Base-by-base conservation (phyloP, 1,140 invertebrate genomes). In the Brachionus calyciflorus region DNA sequence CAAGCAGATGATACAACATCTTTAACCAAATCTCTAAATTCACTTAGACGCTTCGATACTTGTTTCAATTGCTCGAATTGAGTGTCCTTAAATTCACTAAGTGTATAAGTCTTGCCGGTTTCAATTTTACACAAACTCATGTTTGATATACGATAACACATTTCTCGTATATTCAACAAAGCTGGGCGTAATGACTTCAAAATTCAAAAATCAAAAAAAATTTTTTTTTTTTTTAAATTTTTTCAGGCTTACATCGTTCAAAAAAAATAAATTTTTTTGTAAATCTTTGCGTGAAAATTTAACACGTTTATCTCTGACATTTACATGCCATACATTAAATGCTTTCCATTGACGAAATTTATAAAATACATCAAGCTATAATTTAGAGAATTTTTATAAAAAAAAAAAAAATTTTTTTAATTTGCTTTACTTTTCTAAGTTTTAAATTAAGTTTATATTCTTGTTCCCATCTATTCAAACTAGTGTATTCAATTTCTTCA, bases 311-410 rank as follows among this genome's bases (percentile, higher is more conserved):
- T 87, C 89, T 26, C 88, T 84, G 17, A 93, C 88, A n/a, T 89
- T 89, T 80, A 91, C 91, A 44, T 88, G 85, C 92, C 92, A 93
- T 0, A 90, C 87, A 79, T 89, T 90, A 82, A 93, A 92, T 0
- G 90, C 89, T 83, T 92, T 93, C 91, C 91, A 93, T 60, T 89
- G 87, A 10, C 90, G 87, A 81, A 90, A 93, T 63, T 77, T 37
- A 14, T 28, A 48, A 14, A 63, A 77, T 1, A 65, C 49, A 40
- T 53, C 19, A 17, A 76, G 37, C 30, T 76, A 28, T 41, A 33
- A 14, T n/a, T n/a, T 85, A 84, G 82, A 93, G 93, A 24, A 89
- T 88, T 77, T 88, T 89, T 48, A 92, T 90, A 88, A 91, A 81
- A 30, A 83, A 55, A 24, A 12, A 2, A 12, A 12, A 24, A 26